Evolutionary conservation across 2,113 vertebrate genomes (phyloP).

Genomic region (Pyrgilauda ruficollis): DNA sequence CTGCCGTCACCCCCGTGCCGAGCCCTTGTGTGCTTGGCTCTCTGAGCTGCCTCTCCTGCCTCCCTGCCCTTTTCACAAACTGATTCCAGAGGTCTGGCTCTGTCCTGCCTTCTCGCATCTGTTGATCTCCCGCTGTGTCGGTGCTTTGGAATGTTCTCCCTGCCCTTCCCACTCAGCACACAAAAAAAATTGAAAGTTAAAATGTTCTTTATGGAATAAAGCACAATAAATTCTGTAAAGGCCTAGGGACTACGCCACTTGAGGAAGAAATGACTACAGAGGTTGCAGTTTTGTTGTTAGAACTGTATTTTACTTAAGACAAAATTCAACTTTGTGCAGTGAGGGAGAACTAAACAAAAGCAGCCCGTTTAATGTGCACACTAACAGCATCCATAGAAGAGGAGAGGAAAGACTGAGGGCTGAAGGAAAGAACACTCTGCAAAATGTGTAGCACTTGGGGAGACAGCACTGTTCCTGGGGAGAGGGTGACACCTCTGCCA

Average conservation of each 20-base stretch:
- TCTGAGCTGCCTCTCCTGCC: not conserved
- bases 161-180: accelerated
- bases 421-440: not conserved
- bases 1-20: not conserved
- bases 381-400: not conserved
- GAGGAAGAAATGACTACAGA: not conserved
- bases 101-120: accelerated
- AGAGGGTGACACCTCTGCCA: not conserved
- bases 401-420: not conserved
- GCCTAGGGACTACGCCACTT: not conserved
- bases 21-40: accelerated
- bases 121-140: accelerated
- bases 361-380: not conserved
- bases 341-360: not conserved
- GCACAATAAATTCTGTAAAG: not conserved
- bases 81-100: not conserved
- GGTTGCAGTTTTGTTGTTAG: not conserved
- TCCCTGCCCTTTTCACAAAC: not conserved
- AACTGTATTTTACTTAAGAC: not conserved
- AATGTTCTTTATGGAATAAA: not conserved
- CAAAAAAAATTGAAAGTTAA: not conserved
- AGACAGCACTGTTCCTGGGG: accelerated
- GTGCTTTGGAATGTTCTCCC: not conserved
- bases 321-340: not conserved
- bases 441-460: accelerated